Evolutionary conservation across 1,140 invertebrate genomes (phyloP).

Genomic region (Drosophila dunni): DNA sequence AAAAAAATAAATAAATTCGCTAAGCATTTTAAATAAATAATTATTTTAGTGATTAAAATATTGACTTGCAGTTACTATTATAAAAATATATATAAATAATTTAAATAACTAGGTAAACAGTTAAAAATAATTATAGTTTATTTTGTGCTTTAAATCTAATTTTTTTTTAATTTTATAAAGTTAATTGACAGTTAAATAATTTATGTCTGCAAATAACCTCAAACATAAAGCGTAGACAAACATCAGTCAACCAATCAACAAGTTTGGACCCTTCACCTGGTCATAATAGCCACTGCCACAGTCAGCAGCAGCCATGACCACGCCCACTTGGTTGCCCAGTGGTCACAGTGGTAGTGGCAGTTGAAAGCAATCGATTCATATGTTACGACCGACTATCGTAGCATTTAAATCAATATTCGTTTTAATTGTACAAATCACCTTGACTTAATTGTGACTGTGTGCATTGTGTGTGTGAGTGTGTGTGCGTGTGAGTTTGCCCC

Average conservation of each 20-base stretch:
- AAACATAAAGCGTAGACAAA: constrained; percentile 20
- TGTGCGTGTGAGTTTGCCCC: constrained; percentile 25
- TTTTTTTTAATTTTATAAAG: no score
- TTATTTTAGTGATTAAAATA: no score
- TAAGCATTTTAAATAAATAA: no score
- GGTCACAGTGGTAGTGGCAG: constrained; percentile 25
- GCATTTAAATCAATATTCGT: constrained; percentile 79
- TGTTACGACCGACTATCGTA: constrained; percentile 52
- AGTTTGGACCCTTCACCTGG: constrained; percentile 40
- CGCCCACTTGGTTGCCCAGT: constrained; percentile 30
- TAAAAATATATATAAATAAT: no score
- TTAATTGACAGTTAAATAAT: no score
- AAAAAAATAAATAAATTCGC: no score
- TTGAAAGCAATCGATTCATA: constrained; percentile 38
- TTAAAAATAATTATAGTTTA: no score
- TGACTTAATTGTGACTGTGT: constrained; percentile 71
- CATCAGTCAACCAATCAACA: constrained; percentile 41
- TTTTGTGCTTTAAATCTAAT: no score
- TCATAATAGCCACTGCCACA: constrained; percentile 21
- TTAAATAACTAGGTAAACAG: no score
- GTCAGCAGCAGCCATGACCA: constrained; percentile 16
- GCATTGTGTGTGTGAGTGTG: constrained; percentile 29
- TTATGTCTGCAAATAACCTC: constrained; percentile 1
- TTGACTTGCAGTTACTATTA: no score
- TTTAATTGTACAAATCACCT: constrained; percentile 83